A percentile compares a stretch with the other conserved stretches of the same genome.
Conservation (phyloP, 2,797 vertebrate species). For the Oreortyx pictus region DNA sequence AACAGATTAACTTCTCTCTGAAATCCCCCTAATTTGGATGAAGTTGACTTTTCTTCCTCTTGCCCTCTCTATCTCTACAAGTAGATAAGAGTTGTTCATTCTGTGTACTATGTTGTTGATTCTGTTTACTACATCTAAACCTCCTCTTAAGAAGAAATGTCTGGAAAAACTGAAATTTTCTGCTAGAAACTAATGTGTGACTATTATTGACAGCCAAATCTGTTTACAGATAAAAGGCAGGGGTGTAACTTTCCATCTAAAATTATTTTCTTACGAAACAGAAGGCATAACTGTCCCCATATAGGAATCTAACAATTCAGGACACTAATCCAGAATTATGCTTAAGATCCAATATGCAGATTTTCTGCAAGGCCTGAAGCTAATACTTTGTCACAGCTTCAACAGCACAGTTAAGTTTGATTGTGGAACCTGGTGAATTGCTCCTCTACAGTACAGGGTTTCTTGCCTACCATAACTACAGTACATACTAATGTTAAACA, state of each 20-base stretch:
- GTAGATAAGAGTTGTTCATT: background rate
- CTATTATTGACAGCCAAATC: background rate
- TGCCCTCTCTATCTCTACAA: background rate
- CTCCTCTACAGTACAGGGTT: background rate
- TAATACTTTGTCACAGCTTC: background rate
- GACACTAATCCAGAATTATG: background rate
- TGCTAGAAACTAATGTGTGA: background rate
- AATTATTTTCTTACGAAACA: background rate
- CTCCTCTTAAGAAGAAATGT: background rate
- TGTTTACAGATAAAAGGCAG: slow-evolving; percentile 34
- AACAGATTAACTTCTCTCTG: background rate
- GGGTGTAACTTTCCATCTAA: background rate
- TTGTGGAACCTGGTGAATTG: background rate
- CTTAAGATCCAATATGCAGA: background rate
- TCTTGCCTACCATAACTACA: background rate
- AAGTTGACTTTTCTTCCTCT: background rate
- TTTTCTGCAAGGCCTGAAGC: background rate
- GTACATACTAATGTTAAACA: background rate
- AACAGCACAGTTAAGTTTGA: background rate
- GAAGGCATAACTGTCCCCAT: background rate
- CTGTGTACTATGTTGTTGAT: background rate
- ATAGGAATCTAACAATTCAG: background rate
- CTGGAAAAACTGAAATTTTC: slow-evolving; percentile 14
- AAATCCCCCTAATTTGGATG: background rate
- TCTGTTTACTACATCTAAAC: background rate